phyloP scores from a whole-genome alignment of 2,113 vertebrate genomes.

The Syngnathus scovelli region DNA sequence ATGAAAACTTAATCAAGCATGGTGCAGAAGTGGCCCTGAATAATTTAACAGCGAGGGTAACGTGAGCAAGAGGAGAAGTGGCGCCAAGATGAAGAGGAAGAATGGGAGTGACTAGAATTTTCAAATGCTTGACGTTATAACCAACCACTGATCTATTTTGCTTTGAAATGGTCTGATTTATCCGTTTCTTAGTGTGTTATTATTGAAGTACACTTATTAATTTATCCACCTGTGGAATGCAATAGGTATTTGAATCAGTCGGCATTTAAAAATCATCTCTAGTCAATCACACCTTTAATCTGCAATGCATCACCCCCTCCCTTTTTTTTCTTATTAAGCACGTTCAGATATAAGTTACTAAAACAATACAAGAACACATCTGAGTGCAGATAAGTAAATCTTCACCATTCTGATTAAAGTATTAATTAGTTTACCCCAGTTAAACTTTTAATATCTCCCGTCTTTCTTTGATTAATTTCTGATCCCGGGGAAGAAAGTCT shows the following conservation, averaged over 20 bases:
- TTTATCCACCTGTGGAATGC: not conserved
- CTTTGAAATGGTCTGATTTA: not conserved
- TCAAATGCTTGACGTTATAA: not conserved
- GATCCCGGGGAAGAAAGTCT: slow-evolving; percentile 62
- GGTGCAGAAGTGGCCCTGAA: slow-evolving; percentile 77
- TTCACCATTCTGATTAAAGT: slow-evolving; percentile 54
- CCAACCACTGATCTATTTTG: not conserved
- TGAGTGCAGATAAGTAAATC: slow-evolving; percentile 55
- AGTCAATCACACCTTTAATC: not conserved
- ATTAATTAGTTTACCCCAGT: slow-evolving; percentile 63
- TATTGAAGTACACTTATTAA: not conserved
- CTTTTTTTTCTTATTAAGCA: no score
- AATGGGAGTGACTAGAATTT: slow-evolving; percentile 5
- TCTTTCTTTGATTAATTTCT: slow-evolving; percentile 75
- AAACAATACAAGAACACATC: slow-evolving; percentile 18
- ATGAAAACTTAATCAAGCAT: slow-evolving; percentile 90
- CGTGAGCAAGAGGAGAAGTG: slow-evolving; percentile 48
- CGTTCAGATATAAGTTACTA: not conserved
- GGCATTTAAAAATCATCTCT: not conserved
- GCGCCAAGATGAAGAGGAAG: slow-evolving; percentile 21
- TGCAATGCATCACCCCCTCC: not conserved
- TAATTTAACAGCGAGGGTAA: slow-evolving; percentile 75
- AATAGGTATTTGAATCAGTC: no score
- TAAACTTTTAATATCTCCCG: slow-evolving; percentile 75
- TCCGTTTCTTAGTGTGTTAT: not conserved